Evolutionary conservation across 1,140 invertebrate genomes (phyloP).

Genomic region (Tribolium madens): DNA sequence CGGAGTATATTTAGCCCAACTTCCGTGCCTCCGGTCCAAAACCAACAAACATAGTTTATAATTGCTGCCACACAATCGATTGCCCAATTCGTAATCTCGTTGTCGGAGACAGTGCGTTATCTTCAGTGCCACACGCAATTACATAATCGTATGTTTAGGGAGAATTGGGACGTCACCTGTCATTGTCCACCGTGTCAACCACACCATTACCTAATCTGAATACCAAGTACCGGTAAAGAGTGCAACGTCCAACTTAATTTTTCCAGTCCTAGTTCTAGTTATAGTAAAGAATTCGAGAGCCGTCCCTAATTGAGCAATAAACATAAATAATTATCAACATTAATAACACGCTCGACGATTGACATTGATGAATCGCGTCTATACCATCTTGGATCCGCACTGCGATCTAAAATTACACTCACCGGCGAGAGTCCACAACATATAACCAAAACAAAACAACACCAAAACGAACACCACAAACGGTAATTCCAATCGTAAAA

Average conservation of each 20-base stretch:
- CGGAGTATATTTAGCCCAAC: slow-evolving; percentile 15
- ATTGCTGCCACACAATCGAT: not conserved
- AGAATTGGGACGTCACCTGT: slow-evolving; percentile 24
- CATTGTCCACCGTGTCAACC: slow-evolving; percentile 22
- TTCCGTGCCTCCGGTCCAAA: slow-evolving; percentile 27
- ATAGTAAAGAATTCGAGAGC: slow-evolving; percentile 2
- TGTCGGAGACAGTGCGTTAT: not conserved
- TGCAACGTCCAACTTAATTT: not conserved
- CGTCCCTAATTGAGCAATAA: slow-evolving; percentile 35
- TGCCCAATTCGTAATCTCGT: slow-evolving; percentile 10
- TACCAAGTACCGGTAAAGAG: slow-evolving; percentile 17
- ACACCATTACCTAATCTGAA: slow-evolving; percentile 18
- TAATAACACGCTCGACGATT: slow-evolving; percentile 33
- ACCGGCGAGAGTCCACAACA: not conserved
- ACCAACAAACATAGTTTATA: slow-evolving; percentile 11
- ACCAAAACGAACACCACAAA: slow-evolving; percentile 13
- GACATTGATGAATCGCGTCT: slow-evolving; percentile 27
- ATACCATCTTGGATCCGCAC: slow-evolving; percentile 18
- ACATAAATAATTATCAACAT: slow-evolving; percentile 39
- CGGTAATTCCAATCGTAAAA: not conserved
- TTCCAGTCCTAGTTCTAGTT: slow-evolving; percentile 19
- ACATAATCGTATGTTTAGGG: not conserved
- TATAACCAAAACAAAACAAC: not conserved
- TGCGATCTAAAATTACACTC: slow-evolving; percentile 9
- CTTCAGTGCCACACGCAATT: not conserved